Evolutionary conservation across 1,140 invertebrate species (phyloP).

Genomic region (Melanaphis sacchari): DNA sequence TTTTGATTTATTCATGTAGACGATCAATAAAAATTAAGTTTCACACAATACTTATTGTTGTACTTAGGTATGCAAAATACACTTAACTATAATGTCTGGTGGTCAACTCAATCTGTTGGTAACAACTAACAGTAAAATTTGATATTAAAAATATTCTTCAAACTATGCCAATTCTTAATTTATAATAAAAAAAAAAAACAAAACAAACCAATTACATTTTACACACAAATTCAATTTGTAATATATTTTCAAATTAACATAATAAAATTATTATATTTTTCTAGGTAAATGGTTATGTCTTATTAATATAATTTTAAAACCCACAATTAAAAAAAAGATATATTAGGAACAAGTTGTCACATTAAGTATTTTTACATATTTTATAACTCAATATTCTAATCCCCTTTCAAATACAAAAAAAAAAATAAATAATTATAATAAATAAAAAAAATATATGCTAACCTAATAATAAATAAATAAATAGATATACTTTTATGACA

Average conservation of each 20-base stretch:
- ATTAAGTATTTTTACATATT: neutral
- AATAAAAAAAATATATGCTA: neutral
- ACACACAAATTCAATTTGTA: neutral
- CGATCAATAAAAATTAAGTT: no score
- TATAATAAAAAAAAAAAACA: neutral
- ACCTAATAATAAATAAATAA: neutral
- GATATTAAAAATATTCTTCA: neutral
- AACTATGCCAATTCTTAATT: neutral
- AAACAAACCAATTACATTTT: neutral
- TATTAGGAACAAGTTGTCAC: neutral
- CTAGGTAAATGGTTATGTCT: neutral
- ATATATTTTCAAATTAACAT: neutral
- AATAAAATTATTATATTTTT: neutral
- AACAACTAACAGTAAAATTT: neutral
- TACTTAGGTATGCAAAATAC: neutral
- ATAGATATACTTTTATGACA: neutral
- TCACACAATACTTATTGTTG: no score
- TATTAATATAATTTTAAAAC: neutral
- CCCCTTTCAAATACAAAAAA: neutral
- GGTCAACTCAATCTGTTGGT: neutral
- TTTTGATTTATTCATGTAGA: neutral
- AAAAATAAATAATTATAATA: no score
- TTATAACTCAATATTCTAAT: neutral
- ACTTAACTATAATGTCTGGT: neutral
- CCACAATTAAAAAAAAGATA: neutral